Evolutionary conservation across 2,113 vertebrate species (phyloP).

Genomic region (Probosciger aterrimus): DNA sequence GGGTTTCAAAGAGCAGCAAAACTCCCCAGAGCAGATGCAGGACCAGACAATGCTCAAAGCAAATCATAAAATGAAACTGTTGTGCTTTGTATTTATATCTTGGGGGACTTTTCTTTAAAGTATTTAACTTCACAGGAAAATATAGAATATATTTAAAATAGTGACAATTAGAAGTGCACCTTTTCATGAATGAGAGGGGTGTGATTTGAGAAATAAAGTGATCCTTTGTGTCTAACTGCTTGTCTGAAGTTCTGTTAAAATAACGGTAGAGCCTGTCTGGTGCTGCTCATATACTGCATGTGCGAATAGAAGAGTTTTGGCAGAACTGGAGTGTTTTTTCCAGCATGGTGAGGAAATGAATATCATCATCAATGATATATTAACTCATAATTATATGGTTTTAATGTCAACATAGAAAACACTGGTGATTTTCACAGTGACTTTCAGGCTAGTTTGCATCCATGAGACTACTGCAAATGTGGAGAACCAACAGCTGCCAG

Average conservation of each 20-base stretch:
- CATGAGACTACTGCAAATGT: not conserved
- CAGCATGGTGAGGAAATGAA: not conserved
- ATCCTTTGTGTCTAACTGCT: conserved; percentile 41
- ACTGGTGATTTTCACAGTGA: not conserved
- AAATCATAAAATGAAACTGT: not conserved
- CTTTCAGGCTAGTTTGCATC: not conserved
- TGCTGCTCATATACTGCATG: not conserved
- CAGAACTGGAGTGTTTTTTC: not conserved
- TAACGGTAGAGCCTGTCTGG: not conserved
- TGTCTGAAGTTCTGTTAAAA: not conserved
- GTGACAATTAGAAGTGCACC: conserved; percentile 9
- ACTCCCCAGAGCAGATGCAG: not conserved
- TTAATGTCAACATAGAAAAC: not conserved
- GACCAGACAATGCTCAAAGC: conserved; percentile 37
- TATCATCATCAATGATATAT: not conserved
- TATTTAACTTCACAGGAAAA: conserved; percentile 37
- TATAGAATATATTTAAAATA: conserved; percentile 18
- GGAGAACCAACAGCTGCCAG: not conserved
- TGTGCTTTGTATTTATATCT: conserved; percentile 50
- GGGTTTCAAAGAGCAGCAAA: not conserved
- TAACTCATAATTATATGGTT: not conserved
- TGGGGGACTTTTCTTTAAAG: conserved; percentile 8
- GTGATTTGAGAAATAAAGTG: conserved; percentile 52
- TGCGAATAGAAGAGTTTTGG: not conserved
- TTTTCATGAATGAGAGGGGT: conserved; percentile 39